Evolutionary conservation across 2,113 vertebrate genomes (phyloP), one percentile per base, ranked within the genome.

Genomic region (Rhea americana): DNA sequence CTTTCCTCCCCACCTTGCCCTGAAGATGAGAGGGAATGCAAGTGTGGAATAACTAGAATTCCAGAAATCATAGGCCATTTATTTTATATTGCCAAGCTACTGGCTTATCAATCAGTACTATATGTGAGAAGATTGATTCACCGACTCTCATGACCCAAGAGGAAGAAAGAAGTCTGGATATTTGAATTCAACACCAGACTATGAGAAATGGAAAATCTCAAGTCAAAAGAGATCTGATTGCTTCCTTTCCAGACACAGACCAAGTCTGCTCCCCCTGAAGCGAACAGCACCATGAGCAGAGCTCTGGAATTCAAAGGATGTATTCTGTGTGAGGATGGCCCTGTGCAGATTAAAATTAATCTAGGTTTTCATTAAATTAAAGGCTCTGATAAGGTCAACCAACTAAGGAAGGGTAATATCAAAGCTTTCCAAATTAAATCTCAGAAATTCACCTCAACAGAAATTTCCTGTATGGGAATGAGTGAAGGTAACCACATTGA

Each of bases 401-500:
- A 91, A 75, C 59, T 83, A 91, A 87, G 93, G 86, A 59, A 70
- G 28, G 37, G 47, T 59, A 72, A 89, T 89, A 95, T 90, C 85
- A 71, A 84, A 78, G 39, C 87, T 76, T 65, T 91, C 89, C 71
- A 92, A 78, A 90, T 94, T 79, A 93, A 85, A 87, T 92, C 91
- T 61, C 48, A 88, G 41, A 61, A 85, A 90, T 85, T 82, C 75
- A 68, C 35, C 61, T 92, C 67, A 67, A 28, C 17, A 87, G 62
- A 95, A 94, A 90, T 93, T 90, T 90, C 55, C 72, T 86, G 53
- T 79, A 61, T 90, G 75, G 79, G 82, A 91, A 86, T 91, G 84
- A 70, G 65, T 79, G 66, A 95, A 94, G 63, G 87, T 94, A 73
- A 92, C 41, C 50, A 71, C 63, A 45, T 13, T 74, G 87, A 93